Percentiles rank a stretch among this genome's conserved stretches.
Conservation (phyloP, 2,797 vertebrate species). For the Alosa sapidissima region DNA sequence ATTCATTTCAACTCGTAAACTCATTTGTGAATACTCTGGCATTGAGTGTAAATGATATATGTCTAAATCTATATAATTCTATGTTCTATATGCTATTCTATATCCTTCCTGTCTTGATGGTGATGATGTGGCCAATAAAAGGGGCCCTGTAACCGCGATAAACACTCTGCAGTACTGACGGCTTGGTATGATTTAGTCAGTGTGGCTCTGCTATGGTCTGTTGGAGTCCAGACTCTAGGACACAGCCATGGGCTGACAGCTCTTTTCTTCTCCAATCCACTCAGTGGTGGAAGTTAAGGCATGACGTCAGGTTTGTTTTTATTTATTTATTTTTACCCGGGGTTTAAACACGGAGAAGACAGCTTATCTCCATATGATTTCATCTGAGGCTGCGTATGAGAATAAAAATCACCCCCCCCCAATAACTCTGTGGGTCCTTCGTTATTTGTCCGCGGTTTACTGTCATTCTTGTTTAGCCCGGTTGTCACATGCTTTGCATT, state of each 20-base stretch:
- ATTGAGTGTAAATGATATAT: background rate
- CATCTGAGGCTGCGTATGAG: background rate
- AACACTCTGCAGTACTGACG: no score
- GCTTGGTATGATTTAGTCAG: no score
- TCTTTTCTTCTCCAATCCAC: background rate
- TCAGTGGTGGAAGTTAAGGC: background rate
- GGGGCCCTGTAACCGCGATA: no score
- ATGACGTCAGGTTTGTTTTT: background rate
- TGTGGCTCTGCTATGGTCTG: no score
- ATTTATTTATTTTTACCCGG: background rate
- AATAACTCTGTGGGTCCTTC: background rate
- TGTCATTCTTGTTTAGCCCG: constrained; percentile 40
- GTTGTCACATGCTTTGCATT: constrained; percentile 32
- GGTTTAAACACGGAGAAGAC: background rate
- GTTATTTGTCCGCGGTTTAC: constrained; percentile 45
- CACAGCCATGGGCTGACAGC: background rate
- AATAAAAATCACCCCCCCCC: background rate
- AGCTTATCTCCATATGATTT: background rate
- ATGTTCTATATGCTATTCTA: no score
- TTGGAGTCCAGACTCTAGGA: background rate
- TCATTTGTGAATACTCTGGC: background rate
- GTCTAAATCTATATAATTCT: background rate
- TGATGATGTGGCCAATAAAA: no score
- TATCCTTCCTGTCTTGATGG: no score
- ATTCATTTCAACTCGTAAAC: no score